phyloP scores from a whole-genome alignment of 1,140 invertebrate species.

The Callitettix versicolor region DNA sequence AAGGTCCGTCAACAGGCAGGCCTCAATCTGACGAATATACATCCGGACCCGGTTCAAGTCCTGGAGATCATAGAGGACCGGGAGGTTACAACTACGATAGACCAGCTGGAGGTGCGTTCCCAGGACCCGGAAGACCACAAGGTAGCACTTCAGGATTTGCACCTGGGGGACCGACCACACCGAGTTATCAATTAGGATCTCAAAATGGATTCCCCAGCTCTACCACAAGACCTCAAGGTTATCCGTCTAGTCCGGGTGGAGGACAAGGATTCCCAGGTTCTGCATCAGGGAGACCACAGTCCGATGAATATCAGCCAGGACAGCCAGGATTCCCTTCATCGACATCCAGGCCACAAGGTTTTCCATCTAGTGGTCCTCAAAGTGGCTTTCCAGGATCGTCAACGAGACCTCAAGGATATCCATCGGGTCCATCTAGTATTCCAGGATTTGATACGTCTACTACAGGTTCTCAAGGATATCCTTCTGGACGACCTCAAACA shows the following conservation, averaged over 20 bases:
- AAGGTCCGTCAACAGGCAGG: not conserved
- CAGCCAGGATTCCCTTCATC: constrained; percentile 17
- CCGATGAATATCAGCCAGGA: constrained; percentile 22
- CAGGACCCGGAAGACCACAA: constrained; percentile 4
- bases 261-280: constrained; percentile 23
- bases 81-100: constrained; percentile 3
- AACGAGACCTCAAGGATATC: constrained; percentile 18
- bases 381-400: constrained; percentile 19
- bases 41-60: constrained; percentile 10
- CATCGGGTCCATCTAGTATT: constrained; percentile 21
- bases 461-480: constrained; percentile 25
- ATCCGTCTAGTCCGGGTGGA: not conserved
- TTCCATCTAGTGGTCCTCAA: constrained; percentile 21
- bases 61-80: constrained; percentile 12
- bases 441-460: constrained; percentile 19
- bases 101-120: constrained; percentile 14
- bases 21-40: constrained; percentile 7
- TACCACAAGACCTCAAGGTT: constrained; percentile 2
- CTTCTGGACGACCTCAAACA: constrained; percentile 19
- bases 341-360: constrained; percentile 18
- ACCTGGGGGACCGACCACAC: not conserved
- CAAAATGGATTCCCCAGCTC: not conserved
- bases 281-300: constrained; percentile 20
- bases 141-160: not conserved
- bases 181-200: not conserved